Evolutionary conservation across 2,797 vertebrate genomes (phyloP).

Genomic region (Pelobates cultripes): DNA sequence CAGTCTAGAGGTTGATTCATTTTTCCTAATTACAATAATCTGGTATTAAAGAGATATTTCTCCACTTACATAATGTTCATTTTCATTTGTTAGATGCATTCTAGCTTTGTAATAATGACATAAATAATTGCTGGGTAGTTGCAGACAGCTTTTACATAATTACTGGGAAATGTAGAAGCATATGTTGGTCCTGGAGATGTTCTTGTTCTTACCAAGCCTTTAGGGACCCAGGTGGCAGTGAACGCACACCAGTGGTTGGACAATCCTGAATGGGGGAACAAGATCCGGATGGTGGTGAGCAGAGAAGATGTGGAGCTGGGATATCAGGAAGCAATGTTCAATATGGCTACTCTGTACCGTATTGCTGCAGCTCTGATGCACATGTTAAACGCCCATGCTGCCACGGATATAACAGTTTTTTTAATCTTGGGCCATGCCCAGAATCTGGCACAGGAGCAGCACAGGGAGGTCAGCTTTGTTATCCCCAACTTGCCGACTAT

Average conservation of each 20-base stretch:
- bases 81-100: too few relatives aligned
- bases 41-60: too few relatives aligned
- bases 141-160: too few relatives aligned
- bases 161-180: too few relatives aligned
- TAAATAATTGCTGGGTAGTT: too few relatives aligned
- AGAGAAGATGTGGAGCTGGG: constrained; percentile 90
- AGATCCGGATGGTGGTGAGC: constrained; percentile 89
- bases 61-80: too few relatives aligned
- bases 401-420: constrained; percentile 89
- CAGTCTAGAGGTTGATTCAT: too few relatives aligned
- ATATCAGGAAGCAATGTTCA: constrained; percentile 95
- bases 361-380: constrained; percentile 86
- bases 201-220: constrained; percentile 88
- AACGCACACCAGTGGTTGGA: constrained; percentile 91
- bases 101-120: too few relatives aligned
- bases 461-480: constrained; percentile 86
- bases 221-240: constrained; percentile 89
- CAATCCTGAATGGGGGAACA: constrained; percentile 90
- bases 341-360: constrained; percentile 90
- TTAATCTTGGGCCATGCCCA: constrained; percentile 86
- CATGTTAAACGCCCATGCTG: constrained; percentile 89
- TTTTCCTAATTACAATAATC: too few relatives aligned
- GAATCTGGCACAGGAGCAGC: constrained; percentile 82
- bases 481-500: constrained; percentile 90
- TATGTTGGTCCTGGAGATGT: constrained; percentile 91